Evolutionary conservation across 2,888 invertebrate species (phyloP).

Genomic region (Nomada flava): DNA sequence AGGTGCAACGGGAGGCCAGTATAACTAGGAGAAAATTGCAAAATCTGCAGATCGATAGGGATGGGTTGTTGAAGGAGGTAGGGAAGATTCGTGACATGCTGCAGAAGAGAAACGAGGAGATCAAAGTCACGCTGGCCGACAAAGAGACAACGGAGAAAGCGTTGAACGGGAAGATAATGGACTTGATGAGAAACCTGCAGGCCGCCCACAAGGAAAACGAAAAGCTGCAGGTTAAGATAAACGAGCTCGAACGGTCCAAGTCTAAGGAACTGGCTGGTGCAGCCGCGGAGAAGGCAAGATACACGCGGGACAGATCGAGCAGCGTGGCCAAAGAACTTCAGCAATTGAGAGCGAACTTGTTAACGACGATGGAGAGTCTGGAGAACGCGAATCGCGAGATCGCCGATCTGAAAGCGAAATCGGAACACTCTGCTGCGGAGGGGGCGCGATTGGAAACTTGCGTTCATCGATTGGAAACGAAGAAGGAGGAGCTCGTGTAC

Average conservation of each 20-base stretch:
- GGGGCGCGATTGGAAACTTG: slow-evolving; percentile 39
- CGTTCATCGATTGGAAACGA: slow-evolving; percentile 51
- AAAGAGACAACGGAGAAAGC: slow-evolving; percentile 25
- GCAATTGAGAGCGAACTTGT: slow-evolving; percentile 40
- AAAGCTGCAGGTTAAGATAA: slow-evolving; percentile 38
- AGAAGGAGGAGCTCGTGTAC: slow-evolving; percentile 56
- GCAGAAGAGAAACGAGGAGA: slow-evolving; percentile 54
- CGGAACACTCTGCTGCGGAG: slow-evolving; percentile 39
- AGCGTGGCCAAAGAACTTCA: slow-evolving; percentile 40
- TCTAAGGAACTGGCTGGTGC: background rate
- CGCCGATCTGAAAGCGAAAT: slow-evolving; percentile 24
- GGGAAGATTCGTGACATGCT: slow-evolving; percentile 48
- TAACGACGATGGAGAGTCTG: slow-evolving; percentile 38
- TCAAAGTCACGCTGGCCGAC: slow-evolving; percentile 51
- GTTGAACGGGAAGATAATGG: slow-evolving; percentile 20
- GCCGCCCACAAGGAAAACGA: slow-evolving; percentile 39
- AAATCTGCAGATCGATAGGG: slow-evolving; percentile 50
- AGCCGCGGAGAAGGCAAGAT: background rate
- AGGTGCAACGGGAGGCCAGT: slow-evolving; percentile 53
- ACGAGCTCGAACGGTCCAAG: slow-evolving; percentile 5
- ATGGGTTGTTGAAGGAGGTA: slow-evolving; percentile 49
- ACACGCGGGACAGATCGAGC: background rate
- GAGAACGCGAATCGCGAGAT: slow-evolving; percentile 46
- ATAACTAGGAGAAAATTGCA: slow-evolving; percentile 41
- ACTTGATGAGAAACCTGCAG: slow-evolving; percentile 32